phyloP scores from a whole-genome alignment of 2,888 invertebrate species.

The Caenorhabditis virilis region DNA sequence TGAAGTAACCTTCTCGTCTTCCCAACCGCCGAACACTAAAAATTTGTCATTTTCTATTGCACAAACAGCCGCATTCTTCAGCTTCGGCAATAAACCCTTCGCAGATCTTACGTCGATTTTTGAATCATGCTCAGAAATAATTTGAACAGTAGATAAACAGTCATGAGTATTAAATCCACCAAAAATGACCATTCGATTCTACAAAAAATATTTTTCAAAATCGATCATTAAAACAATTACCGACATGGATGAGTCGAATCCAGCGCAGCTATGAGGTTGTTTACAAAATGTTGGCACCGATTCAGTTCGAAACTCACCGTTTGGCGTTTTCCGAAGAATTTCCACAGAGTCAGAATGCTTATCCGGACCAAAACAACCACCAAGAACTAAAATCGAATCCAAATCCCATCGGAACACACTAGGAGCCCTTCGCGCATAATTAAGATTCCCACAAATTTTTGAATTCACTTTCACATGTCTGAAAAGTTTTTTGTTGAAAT shows the following conservation, averaged over 20 bases:
- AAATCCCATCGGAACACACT: constrained; percentile 11
- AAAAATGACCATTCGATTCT: constrained; percentile 25
- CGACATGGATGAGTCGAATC: constrained; percentile 12
- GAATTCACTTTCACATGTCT: constrained; percentile 5
- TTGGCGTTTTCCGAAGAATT: constrained; percentile 2
- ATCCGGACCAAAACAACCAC: constrained; percentile 22
- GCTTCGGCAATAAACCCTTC: constrained; percentile 12
- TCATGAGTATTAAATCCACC: constrained; percentile 37
- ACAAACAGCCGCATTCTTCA: constrained; percentile 33
- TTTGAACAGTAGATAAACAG: constrained; percentile 30
- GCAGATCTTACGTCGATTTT: not conserved
- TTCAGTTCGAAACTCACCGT: not conserved
- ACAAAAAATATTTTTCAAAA: constrained; percentile 3
- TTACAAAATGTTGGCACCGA: not conserved
- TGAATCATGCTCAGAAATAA: not conserved
- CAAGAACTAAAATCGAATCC: not conserved
- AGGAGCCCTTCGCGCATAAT: constrained; percentile 24
- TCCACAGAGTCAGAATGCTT: constrained; percentile 19
- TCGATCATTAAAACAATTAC: constrained; percentile 5
- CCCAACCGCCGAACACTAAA: constrained; percentile 63
- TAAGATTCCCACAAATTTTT: constrained; percentile 5
- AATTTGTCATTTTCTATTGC: constrained; percentile 19
- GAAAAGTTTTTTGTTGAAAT: not conserved
- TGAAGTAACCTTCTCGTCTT: constrained; percentile 51
- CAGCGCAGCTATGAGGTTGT: constrained; percentile 24